Conservation (phyloP, 2,888 invertebrate genomes). For the Rhogogaster chlorosoma region DNA sequence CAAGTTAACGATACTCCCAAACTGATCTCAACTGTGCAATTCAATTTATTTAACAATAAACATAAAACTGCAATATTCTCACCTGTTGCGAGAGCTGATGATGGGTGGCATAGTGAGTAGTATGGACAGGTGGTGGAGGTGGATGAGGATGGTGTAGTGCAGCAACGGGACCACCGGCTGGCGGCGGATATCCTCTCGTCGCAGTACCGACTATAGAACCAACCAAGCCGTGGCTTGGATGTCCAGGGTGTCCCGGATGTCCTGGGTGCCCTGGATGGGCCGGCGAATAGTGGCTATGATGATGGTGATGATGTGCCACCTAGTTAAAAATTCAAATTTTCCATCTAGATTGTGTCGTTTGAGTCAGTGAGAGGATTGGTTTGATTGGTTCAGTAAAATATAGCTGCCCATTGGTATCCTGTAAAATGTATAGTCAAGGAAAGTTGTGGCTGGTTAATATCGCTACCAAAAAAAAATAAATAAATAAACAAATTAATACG, state of each 20-base stretch:
- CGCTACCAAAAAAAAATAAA: background rate
- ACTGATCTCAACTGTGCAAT: background rate
- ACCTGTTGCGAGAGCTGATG: slow-evolving; percentile 75
- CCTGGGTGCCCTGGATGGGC: slow-evolving; percentile 70
- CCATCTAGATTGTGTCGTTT: background rate
- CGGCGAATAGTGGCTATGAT: slow-evolving; percentile 71
- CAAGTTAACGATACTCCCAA: background rate
- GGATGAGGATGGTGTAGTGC: slow-evolving; percentile 71
- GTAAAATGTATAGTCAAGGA: slow-evolving; percentile 13
- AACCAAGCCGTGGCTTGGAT: slow-evolving; percentile 65
- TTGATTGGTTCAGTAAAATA: background rate
- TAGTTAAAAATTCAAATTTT: slow-evolving; percentile 51
- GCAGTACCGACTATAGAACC: slow-evolving; percentile 69
- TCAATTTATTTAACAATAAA: background rate
- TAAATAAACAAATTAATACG: background rate
- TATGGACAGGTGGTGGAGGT: slow-evolving; percentile 71
- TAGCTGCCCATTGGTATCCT: background rate
- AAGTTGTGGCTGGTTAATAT: background rate
- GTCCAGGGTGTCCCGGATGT: slow-evolving; percentile 71
- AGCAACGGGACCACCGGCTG: slow-evolving; percentile 72
- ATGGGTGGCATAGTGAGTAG: slow-evolving; percentile 72
- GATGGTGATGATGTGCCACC: slow-evolving; percentile 71
- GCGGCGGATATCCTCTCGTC: slow-evolving; percentile 72
- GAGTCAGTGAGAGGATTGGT: background rate
- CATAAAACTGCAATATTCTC: slow-evolving; percentile 33